phyloP scores from a whole-genome alignment of 2,797 vertebrate species.

The Sparus aurata region DNA sequence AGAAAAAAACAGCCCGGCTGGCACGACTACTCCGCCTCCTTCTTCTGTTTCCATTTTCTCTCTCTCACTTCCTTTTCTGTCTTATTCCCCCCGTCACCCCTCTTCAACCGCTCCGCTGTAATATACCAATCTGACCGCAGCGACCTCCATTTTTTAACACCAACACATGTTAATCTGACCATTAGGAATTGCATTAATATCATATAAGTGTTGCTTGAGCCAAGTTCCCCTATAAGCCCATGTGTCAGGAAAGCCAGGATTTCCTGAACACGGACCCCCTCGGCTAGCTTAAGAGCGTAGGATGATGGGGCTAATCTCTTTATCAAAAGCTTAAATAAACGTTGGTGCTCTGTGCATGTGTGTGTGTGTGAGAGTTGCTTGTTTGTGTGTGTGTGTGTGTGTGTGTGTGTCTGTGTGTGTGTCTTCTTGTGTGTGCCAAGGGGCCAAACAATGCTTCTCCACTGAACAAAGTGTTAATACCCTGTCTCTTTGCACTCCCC shows the following conservation, averaged over 20 bases:
- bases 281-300: conserved; percentile 72
- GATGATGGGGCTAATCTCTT: conserved; percentile 87
- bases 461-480: conserved; percentile 77
- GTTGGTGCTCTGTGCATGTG: conserved; percentile 52
- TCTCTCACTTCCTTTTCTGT: background rate
- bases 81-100: background rate
- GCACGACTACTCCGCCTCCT: conserved; percentile 34
- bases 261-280: conserved; percentile 82
- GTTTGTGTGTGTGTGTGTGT: conserved; percentile 42
- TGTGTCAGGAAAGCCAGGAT: conserved; percentile 80
- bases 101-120: background rate
- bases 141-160: background rate
- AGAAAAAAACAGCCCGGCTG: conserved; percentile 56
- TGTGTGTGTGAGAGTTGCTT: conserved; percentile 46
- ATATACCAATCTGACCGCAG: background rate
- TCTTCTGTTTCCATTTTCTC: conserved; percentile 6
- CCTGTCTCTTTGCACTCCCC: conserved; percentile 65
- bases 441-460: conserved; percentile 69
- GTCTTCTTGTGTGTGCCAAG: conserved; percentile 57
- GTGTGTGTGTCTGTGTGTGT: conserved; percentile 43
- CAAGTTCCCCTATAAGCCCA: conserved; percentile 56
- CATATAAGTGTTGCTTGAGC: conserved; percentile 45
- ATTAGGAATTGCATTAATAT: conserved; percentile 45
- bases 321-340: conserved; percentile 88
- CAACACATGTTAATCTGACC: conserved; percentile 29